Evolutionary conservation across 1,140 invertebrate genomes (phyloP), one percentile per base, ranked within the genome.

Genomic region (Pseudomyrmex pallidus): DNA sequence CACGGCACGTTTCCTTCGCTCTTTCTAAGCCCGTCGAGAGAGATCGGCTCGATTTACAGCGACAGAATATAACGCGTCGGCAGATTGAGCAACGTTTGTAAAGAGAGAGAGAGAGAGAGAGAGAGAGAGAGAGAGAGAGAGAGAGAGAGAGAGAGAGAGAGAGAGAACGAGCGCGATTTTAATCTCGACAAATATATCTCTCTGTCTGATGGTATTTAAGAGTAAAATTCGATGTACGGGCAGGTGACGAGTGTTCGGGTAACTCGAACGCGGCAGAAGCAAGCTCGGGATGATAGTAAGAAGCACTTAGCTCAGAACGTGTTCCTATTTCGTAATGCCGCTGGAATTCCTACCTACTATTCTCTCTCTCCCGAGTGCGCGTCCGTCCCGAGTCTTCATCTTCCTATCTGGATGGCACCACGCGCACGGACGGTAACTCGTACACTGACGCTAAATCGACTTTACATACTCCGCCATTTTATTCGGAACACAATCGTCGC

Each of bases 251-350:
- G 12, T 66, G 68, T 87, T 83, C 13, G 62, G 13, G 17, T 73
- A 73, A 82, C 61, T 50, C 54, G 82, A 86, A 86, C n/a, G 1
- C 46, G 66, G 57, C 20, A 48, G 5, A 35, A 35, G 20, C 7
- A 22, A n/a, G 35, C 48, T 59, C 54, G 17, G 20, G 54, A 50
- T 85, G 54, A 50, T 85, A 77, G 77, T 76, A 88, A 88, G 73
- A 83, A 85, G 83, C 76, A 82, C 72, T 87, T 85, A 88, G 56
- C 73, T 61, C 12, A 54, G 84, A 2, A 85, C 87, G 87, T 88
- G 87, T 82, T 77, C 57, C 76, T 85, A 77, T 85, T 88, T 74
- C 76, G 77, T 82, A 87, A 85, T 77, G 73, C 61, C n/a, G 20
- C 57, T 61, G 20, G 77, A 83, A 68, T 82, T 85, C 5, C 83